Evolutionary conservation across 1,140 invertebrate species (phyloP).

Genomic region (Drosophila biarmipes): DNA sequence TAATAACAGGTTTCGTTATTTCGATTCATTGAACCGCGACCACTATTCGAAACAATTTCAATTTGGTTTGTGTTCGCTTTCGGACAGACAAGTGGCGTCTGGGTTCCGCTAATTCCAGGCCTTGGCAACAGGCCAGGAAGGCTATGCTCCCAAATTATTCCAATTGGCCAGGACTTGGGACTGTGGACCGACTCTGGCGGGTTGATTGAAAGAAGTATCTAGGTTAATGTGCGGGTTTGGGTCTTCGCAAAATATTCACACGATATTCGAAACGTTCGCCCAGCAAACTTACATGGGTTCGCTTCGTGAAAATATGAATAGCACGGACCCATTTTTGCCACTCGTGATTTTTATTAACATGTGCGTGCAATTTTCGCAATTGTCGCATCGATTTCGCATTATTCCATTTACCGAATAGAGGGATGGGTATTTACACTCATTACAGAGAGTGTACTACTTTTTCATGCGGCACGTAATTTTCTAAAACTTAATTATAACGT

Average conservation of each 20-base stretch:
- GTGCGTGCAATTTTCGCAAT: slow-evolving; percentile 38
- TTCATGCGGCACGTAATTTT: slow-evolving; percentile 42
- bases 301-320: slow-evolving; percentile 8
- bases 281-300: background rate
- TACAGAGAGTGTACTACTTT: slow-evolving; percentile 6
- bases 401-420: slow-evolving; percentile 15
- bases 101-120: slow-evolving; percentile 21
- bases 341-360: slow-evolving; percentile 36
- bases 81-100: slow-evolving; percentile 21
- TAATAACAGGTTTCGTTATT: slow-evolving; percentile 65
- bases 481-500: slow-evolving; percentile 71
- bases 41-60: slow-evolving; percentile 41
- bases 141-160: slow-evolving; percentile 4
- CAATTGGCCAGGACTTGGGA: slow-evolving; percentile 13
- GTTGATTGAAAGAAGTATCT: slow-evolving; percentile 22
- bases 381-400: slow-evolving; percentile 38
- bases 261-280: slow-evolving; percentile 5
- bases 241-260: slow-evolving; percentile 27
- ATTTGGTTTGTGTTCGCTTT: slow-evolving; percentile 24
- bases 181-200: slow-evolving; percentile 18
- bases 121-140: slow-evolving; percentile 19
- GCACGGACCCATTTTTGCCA: slow-evolving; percentile 7
- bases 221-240: slow-evolving; percentile 35
- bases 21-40: slow-evolving; percentile 53
- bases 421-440: slow-evolving; percentile 14